These are phyloP conservation scores for Iselma pallidipennis DNA, from an alignment of 2,888 invertebrate species.

Conservation along the genomic window DNA sequence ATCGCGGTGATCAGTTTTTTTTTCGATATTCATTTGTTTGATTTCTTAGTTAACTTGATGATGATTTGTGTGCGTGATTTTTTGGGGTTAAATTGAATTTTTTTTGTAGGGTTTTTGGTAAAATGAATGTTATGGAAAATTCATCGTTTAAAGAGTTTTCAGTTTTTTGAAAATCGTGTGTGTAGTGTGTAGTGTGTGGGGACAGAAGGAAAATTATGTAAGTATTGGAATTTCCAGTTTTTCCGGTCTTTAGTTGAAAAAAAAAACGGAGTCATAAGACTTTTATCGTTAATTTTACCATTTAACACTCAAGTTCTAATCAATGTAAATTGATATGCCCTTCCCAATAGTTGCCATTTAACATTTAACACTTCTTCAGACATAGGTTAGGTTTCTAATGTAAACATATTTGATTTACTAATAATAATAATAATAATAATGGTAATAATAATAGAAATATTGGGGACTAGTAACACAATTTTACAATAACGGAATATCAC, in stretches of 20 bases:
- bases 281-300: constrained; percentile 2
- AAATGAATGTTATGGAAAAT: constrained; percentile 11
- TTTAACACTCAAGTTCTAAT: constrained; percentile 37
- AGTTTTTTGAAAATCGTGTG: constrained; percentile 44
- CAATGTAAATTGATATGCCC: constrained; percentile 51
- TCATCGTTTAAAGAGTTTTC: constrained; percentile 37
- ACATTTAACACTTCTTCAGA: constrained; percentile 11
- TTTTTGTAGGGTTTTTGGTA: too few species aligned
- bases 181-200: too few species aligned
- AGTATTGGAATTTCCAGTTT: too few species aligned
- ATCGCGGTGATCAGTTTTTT: too few species aligned
- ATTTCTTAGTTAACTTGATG: too few species aligned
- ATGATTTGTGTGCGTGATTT: too few species aligned
- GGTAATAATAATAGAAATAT: too few species aligned
- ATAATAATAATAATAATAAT: not conserved
- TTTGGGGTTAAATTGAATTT: too few species aligned
- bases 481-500: too few species aligned
- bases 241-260: too few species aligned
- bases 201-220: constrained; percentile 42
- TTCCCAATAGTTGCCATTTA: constrained; percentile 31
- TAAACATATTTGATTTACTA: constrained; percentile 16
- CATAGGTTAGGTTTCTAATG: constrained; percentile 30
- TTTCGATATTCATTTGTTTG: too few species aligned
- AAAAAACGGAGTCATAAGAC: constrained; percentile 12
- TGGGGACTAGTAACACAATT: too few species aligned